These are phyloP conservation scores for Chelonia mydas DNA, from an alignment of 2,797 vertebrate genomes.

Conservation along the genomic window DNA sequence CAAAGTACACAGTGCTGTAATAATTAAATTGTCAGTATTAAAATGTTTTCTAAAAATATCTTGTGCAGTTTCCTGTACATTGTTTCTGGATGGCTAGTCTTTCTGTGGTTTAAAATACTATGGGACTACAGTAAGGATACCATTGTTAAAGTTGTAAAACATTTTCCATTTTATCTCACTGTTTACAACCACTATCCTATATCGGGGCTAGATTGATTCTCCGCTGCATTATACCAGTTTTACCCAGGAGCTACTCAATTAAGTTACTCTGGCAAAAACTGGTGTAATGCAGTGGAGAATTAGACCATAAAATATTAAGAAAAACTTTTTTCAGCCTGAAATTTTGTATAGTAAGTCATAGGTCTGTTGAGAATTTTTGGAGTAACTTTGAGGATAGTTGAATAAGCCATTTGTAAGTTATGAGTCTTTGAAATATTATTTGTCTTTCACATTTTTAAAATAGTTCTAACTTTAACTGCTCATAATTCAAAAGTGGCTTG, in stretches of 20 bases:
- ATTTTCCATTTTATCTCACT: slow-evolving; percentile 12
- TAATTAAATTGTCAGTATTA: slow-evolving; percentile 27
- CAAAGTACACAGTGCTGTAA: background rate
- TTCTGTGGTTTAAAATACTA: background rate
- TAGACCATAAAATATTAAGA: slow-evolving; percentile 58
- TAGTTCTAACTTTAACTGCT: slow-evolving; percentile 26
- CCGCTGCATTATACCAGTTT: slow-evolving; percentile 5
- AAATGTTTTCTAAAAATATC: background rate
- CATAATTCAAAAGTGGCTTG: slow-evolving; percentile 51
- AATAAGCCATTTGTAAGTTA: slow-evolving; percentile 19
- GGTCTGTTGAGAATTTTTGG: slow-evolving; percentile 28
- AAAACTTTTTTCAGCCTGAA: slow-evolving; percentile 48
- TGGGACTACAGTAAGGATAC: background rate
- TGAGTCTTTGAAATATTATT: slow-evolving; percentile 39
- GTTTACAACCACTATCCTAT: slow-evolving; percentile 28
- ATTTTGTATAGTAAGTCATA: slow-evolving; percentile 29
- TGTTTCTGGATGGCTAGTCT: background rate
- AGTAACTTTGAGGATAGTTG: slow-evolving; percentile 32
- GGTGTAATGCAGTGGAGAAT: slow-evolving; percentile 44
- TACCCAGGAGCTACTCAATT: slow-evolving; percentile 36
- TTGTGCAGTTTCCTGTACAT: background rate
- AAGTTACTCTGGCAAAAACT: slow-evolving; percentile 39
- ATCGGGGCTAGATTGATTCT: background rate
- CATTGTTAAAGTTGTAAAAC: background rate
- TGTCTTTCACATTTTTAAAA: slow-evolving; percentile 32